Evolutionary conservation across 2,113 vertebrate species (phyloP).

Genomic region (Castor canadensis): DNA sequence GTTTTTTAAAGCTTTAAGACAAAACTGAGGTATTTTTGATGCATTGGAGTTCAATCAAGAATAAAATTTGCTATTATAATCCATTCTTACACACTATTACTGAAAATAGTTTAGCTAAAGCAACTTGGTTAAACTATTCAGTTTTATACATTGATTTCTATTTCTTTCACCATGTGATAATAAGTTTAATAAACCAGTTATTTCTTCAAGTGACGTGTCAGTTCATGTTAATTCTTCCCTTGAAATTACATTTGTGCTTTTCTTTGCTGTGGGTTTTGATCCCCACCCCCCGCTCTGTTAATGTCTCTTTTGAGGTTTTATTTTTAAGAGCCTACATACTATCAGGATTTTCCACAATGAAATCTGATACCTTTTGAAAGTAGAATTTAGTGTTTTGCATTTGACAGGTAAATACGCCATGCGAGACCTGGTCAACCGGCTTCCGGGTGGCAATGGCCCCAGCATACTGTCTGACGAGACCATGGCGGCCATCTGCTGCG

Average conservation of each 20-base stretch:
- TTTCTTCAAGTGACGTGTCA: background rate
- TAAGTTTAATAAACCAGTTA: conserved; percentile 50
- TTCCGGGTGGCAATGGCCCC: conserved; percentile 91
- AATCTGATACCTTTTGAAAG: background rate
- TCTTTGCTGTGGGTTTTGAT: background rate
- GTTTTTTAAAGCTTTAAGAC: conserved; percentile 1
- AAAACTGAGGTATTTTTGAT: conserved; percentile 11
- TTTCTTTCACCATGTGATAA: conserved; percentile 4
- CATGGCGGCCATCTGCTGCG: conserved; percentile 96
- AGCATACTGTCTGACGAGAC: conserved; percentile 94
- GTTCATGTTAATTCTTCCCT: background rate
- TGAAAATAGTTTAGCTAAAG: background rate
- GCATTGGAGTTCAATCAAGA: background rate
- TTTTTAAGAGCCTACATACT: background rate
- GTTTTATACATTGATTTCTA: background rate
- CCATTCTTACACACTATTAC: conserved; percentile 28
- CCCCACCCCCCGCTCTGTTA: background rate
- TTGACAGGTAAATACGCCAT: conserved; percentile 95
- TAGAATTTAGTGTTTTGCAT: background rate
- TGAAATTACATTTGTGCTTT: background rate
- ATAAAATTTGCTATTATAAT: conserved; percentile 17
- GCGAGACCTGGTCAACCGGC: conserved; percentile 97
- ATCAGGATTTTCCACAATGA: background rate
- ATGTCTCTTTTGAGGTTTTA: background rate
- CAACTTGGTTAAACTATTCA: background rate